Base-by-base conservation (phyloP, 2,888 invertebrate species). In the Melanchra persicariae region DNA sequence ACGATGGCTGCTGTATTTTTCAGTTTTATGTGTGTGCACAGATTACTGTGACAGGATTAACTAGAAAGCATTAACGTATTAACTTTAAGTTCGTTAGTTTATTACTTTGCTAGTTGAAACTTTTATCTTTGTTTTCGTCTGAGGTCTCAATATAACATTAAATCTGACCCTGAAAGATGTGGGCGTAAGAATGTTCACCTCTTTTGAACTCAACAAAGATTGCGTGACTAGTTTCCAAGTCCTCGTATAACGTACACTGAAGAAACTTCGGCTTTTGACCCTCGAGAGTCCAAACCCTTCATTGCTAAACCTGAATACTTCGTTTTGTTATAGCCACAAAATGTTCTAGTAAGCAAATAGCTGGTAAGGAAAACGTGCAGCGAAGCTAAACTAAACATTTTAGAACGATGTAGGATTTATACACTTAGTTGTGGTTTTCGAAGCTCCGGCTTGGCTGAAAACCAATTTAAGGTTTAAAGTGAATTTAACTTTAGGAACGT, bases 401-500 rank as follows among this genome's bases (percentile, higher is more conserved):
- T 58, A 12, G 57, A 72, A 22, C 52, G 58, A 47, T 26, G 30
- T 7, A 5, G 49, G 37, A 61, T 79, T 71, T 40, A 73, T 47
- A 30, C 6, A n/a, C 30, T 68, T 30, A 60, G 30, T n/a, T 51
- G 73, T 45, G 61, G 74, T 61, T 74, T 77, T 54, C 24, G 30
- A 43, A 51, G 37, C 59, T 24, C 54, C 43, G 24, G 59, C 6
- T 51, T 24, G 40, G 34, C 22, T 55, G 34, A 24, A 77, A 74
- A 61, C 51, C 59, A 78, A 78, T 79, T 61, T 58, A 12, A 26
- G 45, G 73, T 43, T 58, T 62, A 62, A 72, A 75, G 58, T 62
- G 57, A 75, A 79, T 79, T 73, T 62, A 62, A 73, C 62, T 75
- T 78, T 58, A 40, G 24, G 24, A 34, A 47, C 61, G 37, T 57